Conservation (phyloP, 2,797 vertebrate genomes). For the Myotis myotis region DNA sequence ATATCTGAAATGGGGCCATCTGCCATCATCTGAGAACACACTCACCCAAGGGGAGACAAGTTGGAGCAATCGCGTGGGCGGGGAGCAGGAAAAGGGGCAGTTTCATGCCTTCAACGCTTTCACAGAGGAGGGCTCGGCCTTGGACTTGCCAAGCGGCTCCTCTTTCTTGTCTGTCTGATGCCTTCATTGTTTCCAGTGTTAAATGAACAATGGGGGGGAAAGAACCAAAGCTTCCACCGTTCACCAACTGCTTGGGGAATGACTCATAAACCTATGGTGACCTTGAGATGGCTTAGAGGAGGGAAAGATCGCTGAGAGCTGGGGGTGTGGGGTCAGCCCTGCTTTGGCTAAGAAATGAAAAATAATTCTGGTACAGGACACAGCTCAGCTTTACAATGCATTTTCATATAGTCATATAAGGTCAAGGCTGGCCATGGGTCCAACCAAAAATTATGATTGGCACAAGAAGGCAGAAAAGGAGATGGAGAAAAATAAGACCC, state of each 20-base stretch:
- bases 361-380: neutral
- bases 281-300: neutral
- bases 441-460: neutral
- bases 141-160: neutral
- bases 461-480: neutral
- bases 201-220: neutral
- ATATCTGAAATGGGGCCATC: neutral
- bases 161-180: neutral
- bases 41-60: neutral
- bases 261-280: neutral
- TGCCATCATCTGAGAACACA: neutral
- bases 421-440: neutral
- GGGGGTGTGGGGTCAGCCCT: neutral
- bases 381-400: neutral
- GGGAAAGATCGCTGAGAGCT: neutral
- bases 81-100: neutral
- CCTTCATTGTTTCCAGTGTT: neutral
- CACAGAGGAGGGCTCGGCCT: neutral
- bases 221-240: neutral
- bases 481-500: neutral
- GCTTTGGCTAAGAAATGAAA: neutral
- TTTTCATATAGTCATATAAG: neutral
- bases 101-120: neutral
- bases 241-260: neutral
- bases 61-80: neutral